A percentile compares a stretch with the other conserved stretches of the same genome.
Evolutionary conservation across 2,113 vertebrate species (phyloP).

Genomic region (Apodemus sylvaticus): DNA sequence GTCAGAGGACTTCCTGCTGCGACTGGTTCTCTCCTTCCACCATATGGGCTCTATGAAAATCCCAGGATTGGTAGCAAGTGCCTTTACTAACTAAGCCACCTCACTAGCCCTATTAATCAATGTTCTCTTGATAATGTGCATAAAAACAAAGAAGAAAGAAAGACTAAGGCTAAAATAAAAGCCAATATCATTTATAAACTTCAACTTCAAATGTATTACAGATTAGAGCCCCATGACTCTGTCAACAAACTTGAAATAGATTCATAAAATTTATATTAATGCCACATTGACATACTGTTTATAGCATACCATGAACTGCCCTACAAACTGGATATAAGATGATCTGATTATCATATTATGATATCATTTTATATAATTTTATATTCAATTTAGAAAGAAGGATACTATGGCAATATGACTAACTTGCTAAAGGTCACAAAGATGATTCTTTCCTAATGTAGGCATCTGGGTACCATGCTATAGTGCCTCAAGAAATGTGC

Average conservation of each 20-base stretch:
- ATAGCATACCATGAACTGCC: background rate
- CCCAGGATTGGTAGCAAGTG: background rate
- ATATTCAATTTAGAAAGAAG: background rate
- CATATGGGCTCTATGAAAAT: background rate
- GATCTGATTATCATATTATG: background rate
- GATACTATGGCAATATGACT: background rate
- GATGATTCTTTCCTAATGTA: background rate
- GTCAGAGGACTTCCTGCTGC: background rate
- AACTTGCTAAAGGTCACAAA: background rate
- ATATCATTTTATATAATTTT: background rate
- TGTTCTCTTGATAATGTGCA: constrained; percentile 5
- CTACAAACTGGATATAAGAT: background rate
- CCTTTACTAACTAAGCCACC: background rate
- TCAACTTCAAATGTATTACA: constrained; percentile 39
- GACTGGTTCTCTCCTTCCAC: background rate
- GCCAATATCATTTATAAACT: background rate
- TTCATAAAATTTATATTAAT: constrained; percentile 30
- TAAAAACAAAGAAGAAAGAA: background rate
- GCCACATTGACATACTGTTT: background rate
- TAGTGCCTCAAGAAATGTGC: constrained; percentile 16
- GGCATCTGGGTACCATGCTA: background rate
- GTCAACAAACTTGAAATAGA: background rate
- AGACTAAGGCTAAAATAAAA: constrained; percentile 21
- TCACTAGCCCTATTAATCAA: background rate
- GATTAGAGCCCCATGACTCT: background rate